These are phyloP conservation scores for Leptoteleia sp. DNA, from an alignment of 1,140 invertebrate genomes.

Conservation along the genomic window DNA sequence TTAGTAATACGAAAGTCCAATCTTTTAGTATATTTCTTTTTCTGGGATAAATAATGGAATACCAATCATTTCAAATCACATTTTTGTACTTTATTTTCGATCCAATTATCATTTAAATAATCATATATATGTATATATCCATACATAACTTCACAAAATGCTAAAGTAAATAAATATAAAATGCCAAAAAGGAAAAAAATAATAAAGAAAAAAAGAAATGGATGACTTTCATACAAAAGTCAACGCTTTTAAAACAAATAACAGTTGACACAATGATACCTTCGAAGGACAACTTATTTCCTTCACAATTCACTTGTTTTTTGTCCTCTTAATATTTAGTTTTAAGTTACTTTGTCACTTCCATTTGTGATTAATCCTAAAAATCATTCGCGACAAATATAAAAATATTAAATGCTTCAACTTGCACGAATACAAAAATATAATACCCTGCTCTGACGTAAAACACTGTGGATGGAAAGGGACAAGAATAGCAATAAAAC, in stretches of 20 bases:
- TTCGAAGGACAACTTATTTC: constrained; percentile 10
- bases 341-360: constrained; percentile 44
- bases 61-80: constrained; percentile 18
- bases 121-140: too few species aligned
- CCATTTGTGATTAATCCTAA: constrained; percentile 34
- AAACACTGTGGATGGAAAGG: constrained; percentile 41
- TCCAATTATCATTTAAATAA: constrained; percentile 49
- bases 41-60: neutral
- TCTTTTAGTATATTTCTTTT: neutral
- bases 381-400: constrained; percentile 57
- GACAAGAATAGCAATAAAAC: constrained; percentile 21
- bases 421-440: constrained; percentile 59
- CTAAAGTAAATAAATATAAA: constrained; percentile 56
- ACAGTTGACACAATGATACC: constrained; percentile 9
- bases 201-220: constrained; percentile 7
- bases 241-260: constrained; percentile 19
- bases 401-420: constrained; percentile 65
- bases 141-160: constrained; percentile 32
- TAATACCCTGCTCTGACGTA: constrained; percentile 54
- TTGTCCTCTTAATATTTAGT: constrained; percentile 6
- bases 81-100: constrained; percentile 63
- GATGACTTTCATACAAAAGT: neutral
- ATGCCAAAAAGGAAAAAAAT: too few species aligned
- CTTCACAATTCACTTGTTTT: neutral
- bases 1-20: too few species aligned